Base-by-base conservation (phyloP, 2,113 vertebrate genomes). In the Bos javanicus region DNA sequence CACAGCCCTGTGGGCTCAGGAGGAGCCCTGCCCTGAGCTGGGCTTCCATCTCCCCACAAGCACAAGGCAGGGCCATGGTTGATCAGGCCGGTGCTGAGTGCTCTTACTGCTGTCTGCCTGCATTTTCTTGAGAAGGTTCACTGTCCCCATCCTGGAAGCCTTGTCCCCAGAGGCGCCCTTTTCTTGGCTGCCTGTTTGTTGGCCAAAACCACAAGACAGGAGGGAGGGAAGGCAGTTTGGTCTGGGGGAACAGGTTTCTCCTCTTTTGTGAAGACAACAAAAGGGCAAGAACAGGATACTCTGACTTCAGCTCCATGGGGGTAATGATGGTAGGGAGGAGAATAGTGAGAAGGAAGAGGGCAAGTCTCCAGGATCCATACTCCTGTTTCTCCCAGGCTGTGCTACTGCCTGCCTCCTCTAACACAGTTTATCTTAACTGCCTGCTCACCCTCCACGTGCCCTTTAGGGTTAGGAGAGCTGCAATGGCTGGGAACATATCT, bases 391-490 rank as follows among this genome's bases (percentile, higher is more conserved):
- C 14, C 90, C 76, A 46, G 90, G 26, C 87, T 57, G 9, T 12
- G 9, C 21, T 52, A 67, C 82, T 12, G 9, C 23, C 17, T 30
- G 16, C 14, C 23, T 80, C 36, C 28, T 39, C 26, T 50, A 39
- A 19, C 81, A 15, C 7, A 0, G 23, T 11, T 15, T 11, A 36
- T 7, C 4, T 3, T 36, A 25, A n/a, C 16, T 43, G 16, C 15
- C 85, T 21, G 50, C 50, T 59, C 21, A 4, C 46, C 56, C 28
- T 50, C 76, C 28, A 56, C 64, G 14, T 15, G 19, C 43, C 28
- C 10, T 26, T 83, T 26, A 36, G 46, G 81, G 50, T 78, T 39
- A 50, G 4, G 11, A 85, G n/a, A 5, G 4, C 6, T 6, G 30
- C 33, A 7, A 14, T 5, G 28, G 46, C 39, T 4, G 6, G 17